phyloP scores from a whole-genome alignment of 1,140 invertebrate species.

The Centruroides vittatus region DNA sequence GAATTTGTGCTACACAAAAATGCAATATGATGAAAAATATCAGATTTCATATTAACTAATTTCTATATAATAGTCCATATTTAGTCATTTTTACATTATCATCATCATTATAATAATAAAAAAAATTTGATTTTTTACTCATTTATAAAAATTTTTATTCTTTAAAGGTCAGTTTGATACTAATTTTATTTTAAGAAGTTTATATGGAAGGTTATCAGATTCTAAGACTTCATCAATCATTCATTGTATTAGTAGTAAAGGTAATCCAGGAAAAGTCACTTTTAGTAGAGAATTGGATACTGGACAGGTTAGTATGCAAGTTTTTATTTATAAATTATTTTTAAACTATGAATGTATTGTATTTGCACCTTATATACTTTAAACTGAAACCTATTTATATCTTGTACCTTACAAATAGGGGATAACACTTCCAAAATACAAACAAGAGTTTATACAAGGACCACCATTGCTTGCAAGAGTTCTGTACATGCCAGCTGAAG shows the following conservation, averaged over 20 bases:
- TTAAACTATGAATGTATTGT: no score
- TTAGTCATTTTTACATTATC: no score
- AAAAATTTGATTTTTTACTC: no score
- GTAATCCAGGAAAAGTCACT: slow-evolving; percentile 6
- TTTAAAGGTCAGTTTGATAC: slow-evolving; percentile 6
- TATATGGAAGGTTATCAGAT: slow-evolving; percentile 3
- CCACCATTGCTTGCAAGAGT: slow-evolving; percentile 7
- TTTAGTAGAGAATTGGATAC: slow-evolving; percentile 6
- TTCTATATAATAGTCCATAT: no score
- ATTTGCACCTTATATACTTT: no score
- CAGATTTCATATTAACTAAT: no score
- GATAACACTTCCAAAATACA: neutral
- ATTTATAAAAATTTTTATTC: neutral
- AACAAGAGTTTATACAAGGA: slow-evolving; percentile 9
- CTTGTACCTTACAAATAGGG: neutral
- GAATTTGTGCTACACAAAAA: no score
- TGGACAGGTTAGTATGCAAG: slow-evolving; percentile 3
- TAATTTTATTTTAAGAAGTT: slow-evolving; percentile 9
- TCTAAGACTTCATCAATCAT: neutral
- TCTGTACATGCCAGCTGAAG: slow-evolving; percentile 8
- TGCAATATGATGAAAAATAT: no score
- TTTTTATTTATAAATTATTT: no score
- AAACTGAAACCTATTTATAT: no score
- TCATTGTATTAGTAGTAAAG: slow-evolving; percentile 7
- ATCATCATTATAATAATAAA: no score